A percentile compares a stretch with the other conserved stretches of the same genome.
Evolutionary conservation across 2,888 invertebrate genomes (phyloP).

Genomic region (Cantharis nigra): DNA sequence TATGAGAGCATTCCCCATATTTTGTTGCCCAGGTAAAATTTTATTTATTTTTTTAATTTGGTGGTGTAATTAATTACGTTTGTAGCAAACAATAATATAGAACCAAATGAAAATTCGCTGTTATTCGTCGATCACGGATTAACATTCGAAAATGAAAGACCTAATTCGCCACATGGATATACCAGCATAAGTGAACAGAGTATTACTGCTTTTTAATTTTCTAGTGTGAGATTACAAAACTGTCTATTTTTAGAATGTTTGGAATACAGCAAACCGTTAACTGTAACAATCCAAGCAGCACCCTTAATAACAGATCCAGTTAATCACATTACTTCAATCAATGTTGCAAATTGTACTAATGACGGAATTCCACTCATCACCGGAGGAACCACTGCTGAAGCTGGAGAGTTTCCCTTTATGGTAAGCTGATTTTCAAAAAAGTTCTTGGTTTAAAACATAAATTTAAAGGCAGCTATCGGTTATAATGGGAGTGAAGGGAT

Average conservation of each 20-base stretch:
- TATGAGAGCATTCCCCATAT: background rate
- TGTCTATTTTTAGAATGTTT: constrained; percentile 60
- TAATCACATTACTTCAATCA: constrained; percentile 54
- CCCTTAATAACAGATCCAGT: constrained; percentile 60
- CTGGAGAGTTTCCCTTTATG: constrained; percentile 68
- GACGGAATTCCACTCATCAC: constrained; percentile 61
- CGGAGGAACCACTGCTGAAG: constrained; percentile 60
- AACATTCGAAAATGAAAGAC: constrained; percentile 26
- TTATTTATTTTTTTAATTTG: background rate
- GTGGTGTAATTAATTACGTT: background rate
- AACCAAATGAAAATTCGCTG: constrained; percentile 33
- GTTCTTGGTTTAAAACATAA: background rate
- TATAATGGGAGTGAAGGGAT: constrained; percentile 43
- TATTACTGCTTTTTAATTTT: constrained; percentile 5
- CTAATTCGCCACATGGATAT: background rate
- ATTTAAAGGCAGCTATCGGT: constrained; percentile 54
- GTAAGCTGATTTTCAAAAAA: constrained; percentile 46
- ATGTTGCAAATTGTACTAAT: constrained; percentile 59
- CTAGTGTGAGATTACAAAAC: background rate
- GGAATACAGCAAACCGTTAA: constrained; percentile 59
- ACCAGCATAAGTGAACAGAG: constrained; percentile 46
- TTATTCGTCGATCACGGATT: constrained; percentile 24
- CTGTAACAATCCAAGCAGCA: constrained; percentile 58
- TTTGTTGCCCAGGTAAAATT: background rate
- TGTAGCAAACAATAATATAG: constrained; percentile 4